Evolutionary conservation across 2,113 vertebrate genomes (phyloP), one percentile per base, ranked within the genome.

Genomic region (Ranitomeya imitator): DNA sequence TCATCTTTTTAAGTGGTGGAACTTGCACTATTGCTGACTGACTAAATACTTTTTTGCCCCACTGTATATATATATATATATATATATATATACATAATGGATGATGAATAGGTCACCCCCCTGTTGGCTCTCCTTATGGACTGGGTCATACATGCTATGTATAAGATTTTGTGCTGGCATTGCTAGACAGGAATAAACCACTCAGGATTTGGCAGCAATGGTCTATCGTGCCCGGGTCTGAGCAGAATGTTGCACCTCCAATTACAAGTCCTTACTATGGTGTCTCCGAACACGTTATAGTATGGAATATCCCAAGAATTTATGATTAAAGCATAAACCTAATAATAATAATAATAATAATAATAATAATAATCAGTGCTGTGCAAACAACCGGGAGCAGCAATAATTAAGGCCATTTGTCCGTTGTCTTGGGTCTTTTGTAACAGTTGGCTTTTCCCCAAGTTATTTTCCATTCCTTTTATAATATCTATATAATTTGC

Each of bases 401-500:
- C 71, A 76, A 74, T 85, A 85, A 85, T 85, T 85, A 85, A 55
- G 67, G 57, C 52, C 52, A 85, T 85, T 76, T 85, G 82, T 85
- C 85, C 85, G 78, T 77, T 78, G 85, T 86, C 55, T 63, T 61
- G 59, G 57, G 73, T 78, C 73, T 45, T 86, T 78, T 86, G 57
- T 86, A 77, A 77, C 73, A n/a, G 71, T 74, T 60, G 37, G 71
- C 85, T 86, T 63, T 63, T 52, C 63, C 71, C 71, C 85, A 74
- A 86, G 85, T 63, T 86, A 86, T 86, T 73, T 85, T 85, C 19
- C 57, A 86, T 78, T 65, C 67, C 55, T 78, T 76, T 86, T 65
- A 37, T 86, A 86, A 63, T 86, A 86, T 86, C 85, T 52, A 65
- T 76, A 78, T 86, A 86, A 86, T 86, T 77, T 86, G 67, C 63